These are phyloP conservation scores for Bothrops jararaca DNA, from an alignment of 2,113 vertebrate genomes.

Conservation along the genomic window DNA sequence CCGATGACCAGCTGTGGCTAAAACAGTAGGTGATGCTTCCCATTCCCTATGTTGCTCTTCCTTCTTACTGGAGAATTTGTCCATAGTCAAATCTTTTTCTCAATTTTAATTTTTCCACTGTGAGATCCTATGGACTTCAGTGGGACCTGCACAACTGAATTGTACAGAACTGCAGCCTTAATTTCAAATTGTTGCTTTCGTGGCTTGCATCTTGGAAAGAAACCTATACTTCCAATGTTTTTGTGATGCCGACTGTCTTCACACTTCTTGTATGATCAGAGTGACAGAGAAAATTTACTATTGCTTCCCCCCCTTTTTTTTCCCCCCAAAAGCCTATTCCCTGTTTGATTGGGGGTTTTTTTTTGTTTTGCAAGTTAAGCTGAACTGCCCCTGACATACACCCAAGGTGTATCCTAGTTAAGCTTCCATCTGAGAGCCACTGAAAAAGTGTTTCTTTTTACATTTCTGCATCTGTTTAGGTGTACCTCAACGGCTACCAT, in stretches of 20 bases:
- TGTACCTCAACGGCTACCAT: constrained; percentile 94
- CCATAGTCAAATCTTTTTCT: neutral
- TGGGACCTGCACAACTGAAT: neutral
- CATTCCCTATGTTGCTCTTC: rapidly evolving
- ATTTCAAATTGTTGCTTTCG: neutral
- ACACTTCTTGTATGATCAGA: neutral
- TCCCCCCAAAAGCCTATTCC: neutral
- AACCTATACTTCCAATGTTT: neutral
- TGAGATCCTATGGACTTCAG: neutral
- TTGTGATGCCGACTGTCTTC: neutral
- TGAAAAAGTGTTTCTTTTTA: constrained; percentile 54
- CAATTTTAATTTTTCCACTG: neutral
- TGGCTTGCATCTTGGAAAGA: neutral
- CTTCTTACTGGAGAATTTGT: rapidly evolving
- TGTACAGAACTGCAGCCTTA: constrained; percentile 16
- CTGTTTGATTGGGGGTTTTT: neutral
- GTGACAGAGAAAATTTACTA: neutral
- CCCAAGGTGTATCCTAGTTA: constrained; percentile 39
- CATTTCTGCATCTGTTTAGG: constrained; percentile 74
- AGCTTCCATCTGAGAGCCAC: constrained; percentile 8
- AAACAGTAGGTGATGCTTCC: neutral
- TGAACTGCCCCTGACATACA: neutral
- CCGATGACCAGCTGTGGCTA: neutral
- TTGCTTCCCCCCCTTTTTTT: neutral
- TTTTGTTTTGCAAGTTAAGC: neutral